Conservation (phyloP, 1,140 invertebrate genomes). For the Bathynomus jamesi region DNA sequence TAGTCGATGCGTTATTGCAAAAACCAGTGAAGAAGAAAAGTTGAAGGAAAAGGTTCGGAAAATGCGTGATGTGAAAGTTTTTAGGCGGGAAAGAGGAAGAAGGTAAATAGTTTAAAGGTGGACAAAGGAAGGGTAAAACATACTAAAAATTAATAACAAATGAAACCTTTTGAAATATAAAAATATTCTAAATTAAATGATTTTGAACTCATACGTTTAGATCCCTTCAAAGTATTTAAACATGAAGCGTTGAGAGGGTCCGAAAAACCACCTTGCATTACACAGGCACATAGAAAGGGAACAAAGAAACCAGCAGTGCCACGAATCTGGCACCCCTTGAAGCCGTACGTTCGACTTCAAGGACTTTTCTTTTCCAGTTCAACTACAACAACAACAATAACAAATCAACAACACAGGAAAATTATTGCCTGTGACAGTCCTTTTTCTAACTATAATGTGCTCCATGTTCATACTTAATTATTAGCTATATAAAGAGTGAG, state of each 20-base stretch:
- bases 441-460: conserved; percentile 27
- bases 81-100: neutral
- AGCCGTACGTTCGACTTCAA: neutral
- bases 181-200: too few species aligned
- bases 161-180: conserved; percentile 29
- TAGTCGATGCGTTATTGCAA: neutral
- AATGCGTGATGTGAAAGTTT: conserved; percentile 8
- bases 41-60: conserved; percentile 10
- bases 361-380: neutral
- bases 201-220: too few species aligned
- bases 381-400: conserved; percentile 37
- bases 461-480: neutral
- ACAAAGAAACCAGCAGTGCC: conserved; percentile 17
- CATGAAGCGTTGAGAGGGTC: neutral
- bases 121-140: conserved; percentile 28
- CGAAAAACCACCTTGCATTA: conserved; percentile 14
- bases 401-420: conserved; percentile 32
- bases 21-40: conserved; percentile 4
- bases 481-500: neutral
- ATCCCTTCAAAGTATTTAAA: too few species aligned
- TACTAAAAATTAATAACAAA: conserved; percentile 24
- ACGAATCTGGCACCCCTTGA: neutral
- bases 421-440: conserved; percentile 30
- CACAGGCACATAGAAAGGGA: conserved; percentile 28
- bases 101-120: conserved; percentile 27